These are phyloP conservation scores for Sardina pilchardus DNA, from an alignment of 2,113 vertebrate species.

Conservation along the genomic window DNA sequence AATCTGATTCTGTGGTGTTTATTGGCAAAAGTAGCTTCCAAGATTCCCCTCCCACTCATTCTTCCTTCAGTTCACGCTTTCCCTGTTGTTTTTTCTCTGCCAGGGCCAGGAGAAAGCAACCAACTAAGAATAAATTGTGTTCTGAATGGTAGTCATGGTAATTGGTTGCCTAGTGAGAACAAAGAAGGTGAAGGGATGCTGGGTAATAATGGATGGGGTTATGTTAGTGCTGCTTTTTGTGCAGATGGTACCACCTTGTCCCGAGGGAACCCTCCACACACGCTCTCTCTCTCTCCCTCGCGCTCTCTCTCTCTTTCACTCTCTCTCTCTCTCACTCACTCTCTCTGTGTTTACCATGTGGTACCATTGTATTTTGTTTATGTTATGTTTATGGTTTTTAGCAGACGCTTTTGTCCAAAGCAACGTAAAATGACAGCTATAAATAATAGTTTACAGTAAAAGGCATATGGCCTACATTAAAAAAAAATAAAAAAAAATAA, in stretches of 20 bases:
- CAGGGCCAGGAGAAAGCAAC: neutral
- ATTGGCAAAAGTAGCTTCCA: neutral
- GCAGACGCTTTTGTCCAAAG: too few relatives aligned
- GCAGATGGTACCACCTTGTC: conserved; percentile 57
- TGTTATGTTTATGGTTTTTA: too few relatives aligned
- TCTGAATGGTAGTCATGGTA: conserved; percentile 58
- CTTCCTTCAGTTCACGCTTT: conserved; percentile 17
- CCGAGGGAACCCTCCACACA: conserved; percentile 45
- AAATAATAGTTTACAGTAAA: too few relatives aligned
- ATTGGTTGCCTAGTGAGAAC: conserved; percentile 55
- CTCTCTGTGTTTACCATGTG: too few relatives aligned
- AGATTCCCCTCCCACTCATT: neutral
- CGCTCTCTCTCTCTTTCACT: neutral
- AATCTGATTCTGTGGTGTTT: neutral
- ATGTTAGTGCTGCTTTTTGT: conserved; percentile 19
- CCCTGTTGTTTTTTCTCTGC: neutral
- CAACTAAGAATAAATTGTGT: neutral
- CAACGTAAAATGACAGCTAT: too few relatives aligned
- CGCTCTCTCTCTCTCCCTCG: neutral
- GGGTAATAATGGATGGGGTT: conserved; percentile 52
- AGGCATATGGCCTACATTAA: too few relatives aligned
- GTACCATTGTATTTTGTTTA: too few relatives aligned
- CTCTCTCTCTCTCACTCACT: neutral
- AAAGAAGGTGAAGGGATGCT: conserved; percentile 52
- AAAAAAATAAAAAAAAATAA: too few relatives aligned